Evolutionary conservation across 1,140 invertebrate genomes (phyloP).

Genomic region (Leucophenga varia): DNA sequence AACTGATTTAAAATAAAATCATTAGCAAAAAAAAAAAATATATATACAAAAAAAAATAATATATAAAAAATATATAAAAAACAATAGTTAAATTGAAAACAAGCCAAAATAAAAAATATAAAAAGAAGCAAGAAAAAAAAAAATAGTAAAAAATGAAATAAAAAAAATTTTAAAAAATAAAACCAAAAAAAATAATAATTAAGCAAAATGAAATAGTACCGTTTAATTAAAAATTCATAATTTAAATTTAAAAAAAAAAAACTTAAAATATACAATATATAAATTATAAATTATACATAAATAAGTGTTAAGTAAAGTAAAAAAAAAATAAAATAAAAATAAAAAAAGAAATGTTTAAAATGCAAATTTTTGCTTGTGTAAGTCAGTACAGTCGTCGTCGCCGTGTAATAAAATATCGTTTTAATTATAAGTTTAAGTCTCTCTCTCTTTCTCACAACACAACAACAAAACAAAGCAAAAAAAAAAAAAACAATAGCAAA

Average conservation of each 20-base stretch:
- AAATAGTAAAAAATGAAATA: constrained; percentile 14
- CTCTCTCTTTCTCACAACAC: too few relatives aligned
- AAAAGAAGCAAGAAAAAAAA: too few relatives aligned
- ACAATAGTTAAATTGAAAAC: constrained; percentile 10
- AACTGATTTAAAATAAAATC: constrained; percentile 1
- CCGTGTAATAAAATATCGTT: not conserved
- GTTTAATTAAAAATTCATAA: constrained; percentile 33
- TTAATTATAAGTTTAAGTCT: too few relatives aligned
- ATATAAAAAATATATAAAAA: constrained; percentile 7
- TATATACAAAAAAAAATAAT: not conserved
- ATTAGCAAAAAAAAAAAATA: constrained; percentile 15
- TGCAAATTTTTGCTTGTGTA: constrained; percentile 31
- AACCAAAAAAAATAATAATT: constrained; percentile 35
- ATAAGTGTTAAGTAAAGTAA: constrained; percentile 38
- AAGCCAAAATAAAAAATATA: constrained; percentile 21
- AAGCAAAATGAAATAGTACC: constrained; percentile 35
- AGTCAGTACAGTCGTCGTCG: constrained; percentile 5
- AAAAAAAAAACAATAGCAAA: constrained; percentile 4
- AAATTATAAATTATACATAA: constrained; percentile 28
- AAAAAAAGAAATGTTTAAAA: constrained; percentile 30
- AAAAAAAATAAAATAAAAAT: constrained; percentile 7
- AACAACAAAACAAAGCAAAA: constrained; percentile 15
- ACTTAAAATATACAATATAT: not conserved
- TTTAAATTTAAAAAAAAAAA: too few relatives aligned
- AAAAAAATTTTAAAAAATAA: constrained; percentile 39